Evolutionary conservation across 2,797 vertebrate species (phyloP).

Genomic region (Luscinia megarhynchos): DNA sequence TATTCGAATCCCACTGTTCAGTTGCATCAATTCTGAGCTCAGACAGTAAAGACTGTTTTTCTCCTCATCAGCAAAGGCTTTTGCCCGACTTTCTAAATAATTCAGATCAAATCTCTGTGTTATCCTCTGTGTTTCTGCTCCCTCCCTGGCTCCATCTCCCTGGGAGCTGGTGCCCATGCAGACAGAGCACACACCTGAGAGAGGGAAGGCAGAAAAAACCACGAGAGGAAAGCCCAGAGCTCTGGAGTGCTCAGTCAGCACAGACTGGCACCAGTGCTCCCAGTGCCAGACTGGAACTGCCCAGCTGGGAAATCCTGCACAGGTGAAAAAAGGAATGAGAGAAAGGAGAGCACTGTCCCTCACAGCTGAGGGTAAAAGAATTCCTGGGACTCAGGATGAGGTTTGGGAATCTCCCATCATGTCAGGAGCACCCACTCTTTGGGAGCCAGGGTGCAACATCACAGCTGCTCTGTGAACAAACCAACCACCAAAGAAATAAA

Average conservation of each 20-base stretch:
- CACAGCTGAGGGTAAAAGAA: not conserved
- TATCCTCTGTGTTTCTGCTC: not conserved
- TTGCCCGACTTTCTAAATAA: not conserved
- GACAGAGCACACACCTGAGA: not conserved
- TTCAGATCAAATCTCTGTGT: not conserved
- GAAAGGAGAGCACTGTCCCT: not conserved
- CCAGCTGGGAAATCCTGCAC: not conserved
- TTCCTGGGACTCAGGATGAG: not conserved
- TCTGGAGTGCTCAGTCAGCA: not conserved
- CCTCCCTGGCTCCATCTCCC: not conserved
- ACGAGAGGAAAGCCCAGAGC: not conserved
- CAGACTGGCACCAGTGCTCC: not conserved
- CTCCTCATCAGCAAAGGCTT: not conserved
- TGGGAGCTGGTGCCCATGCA: not conserved
- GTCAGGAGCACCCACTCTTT: not conserved
- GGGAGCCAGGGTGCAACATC: not conserved
- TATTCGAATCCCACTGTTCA: not conserved
- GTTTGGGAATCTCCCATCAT: not conserved
- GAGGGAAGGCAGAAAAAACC: not conserved
- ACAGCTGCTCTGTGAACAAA: not conserved
- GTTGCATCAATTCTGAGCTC: not conserved
- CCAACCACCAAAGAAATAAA: not conserved
- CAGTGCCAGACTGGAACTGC: not conserved
- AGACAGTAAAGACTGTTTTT: not conserved
- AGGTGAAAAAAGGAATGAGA: not conserved